Evolutionary conservation across 2,113 vertebrate species (phyloP), one percentile per base, ranked within the genome.

Genomic region (Girardinichthys multiradiatus): DNA sequence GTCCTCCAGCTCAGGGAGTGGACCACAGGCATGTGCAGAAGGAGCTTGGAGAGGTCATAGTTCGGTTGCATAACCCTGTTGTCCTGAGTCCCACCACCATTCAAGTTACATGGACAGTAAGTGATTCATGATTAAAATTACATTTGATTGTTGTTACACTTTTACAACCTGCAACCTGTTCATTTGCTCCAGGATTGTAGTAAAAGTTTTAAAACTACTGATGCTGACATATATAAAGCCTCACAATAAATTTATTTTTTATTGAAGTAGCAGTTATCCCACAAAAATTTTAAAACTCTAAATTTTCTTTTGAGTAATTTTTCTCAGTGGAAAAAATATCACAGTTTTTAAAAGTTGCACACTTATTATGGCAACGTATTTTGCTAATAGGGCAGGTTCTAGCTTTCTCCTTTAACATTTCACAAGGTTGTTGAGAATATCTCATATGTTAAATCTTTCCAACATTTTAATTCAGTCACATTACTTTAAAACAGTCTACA

Each of bases 21-120:
- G 98, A 99, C 90, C 98, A 99, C 85, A 95, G 98, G 58, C 97
- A 99, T n/a, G 98, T 99, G 0, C 98, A 99, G 92, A 99, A 98
- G 63, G 98, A 99, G 42, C 94, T 99, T 0, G 98, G 98, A 0
- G 98, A 99, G 0, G 97, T 99, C 77, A 95, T 98, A 48, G 95
- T 99, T 19, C 95, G 96, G 4, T 92, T 99, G 17, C 98, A 99
- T 74, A 97, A 95, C 82, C 98, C 98, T 0, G 95, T 97, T 57
- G 97, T 97, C 15, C 86, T 98, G 82, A 97, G 96, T 28, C 96
- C 98, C 51, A 98, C 97, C 0, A 95, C 95, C 3, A 95, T 99
- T 79, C 98, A 99, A 89, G 97, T 98, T 87, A 98, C 98, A 0
- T 99, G 98, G 98, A 98, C 95, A 37, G 98, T 99, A 94, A 96